Conservation (phyloP, 2,888 invertebrate species). For the Strigamia maritima region DNA sequence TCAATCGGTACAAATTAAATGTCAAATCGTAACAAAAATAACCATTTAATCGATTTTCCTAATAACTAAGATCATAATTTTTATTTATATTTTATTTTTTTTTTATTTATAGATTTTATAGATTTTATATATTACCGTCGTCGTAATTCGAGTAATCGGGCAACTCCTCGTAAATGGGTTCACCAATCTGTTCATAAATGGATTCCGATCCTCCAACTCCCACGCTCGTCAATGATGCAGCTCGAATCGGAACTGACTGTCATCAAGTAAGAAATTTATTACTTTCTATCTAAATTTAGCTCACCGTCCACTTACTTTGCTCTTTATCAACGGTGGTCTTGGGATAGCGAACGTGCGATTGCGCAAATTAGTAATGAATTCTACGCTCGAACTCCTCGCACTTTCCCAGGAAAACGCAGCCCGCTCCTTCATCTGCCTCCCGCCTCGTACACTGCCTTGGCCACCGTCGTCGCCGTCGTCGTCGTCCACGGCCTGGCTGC, state of each 20-base stretch:
- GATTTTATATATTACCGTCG: too few relatives aligned
- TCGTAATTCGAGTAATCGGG: conserved; percentile 41
- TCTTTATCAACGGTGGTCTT: conserved; percentile 36
- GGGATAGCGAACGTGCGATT: conserved; percentile 36
- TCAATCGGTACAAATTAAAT: background rate
- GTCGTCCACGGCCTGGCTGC: background rate
- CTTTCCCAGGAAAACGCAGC: background rate
- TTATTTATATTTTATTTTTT: too few relatives aligned
- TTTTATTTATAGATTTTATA: too few relatives aligned
- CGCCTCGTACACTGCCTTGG: background rate
- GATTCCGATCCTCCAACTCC: background rate
- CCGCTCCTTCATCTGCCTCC: background rate
- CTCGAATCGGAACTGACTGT: conserved; percentile 16
- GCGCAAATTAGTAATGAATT: conserved; percentile 35
- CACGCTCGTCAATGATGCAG: background rate
- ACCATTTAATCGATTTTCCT: too few relatives aligned
- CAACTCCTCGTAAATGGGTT: conserved; percentile 68
- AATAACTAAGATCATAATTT: too few relatives aligned
- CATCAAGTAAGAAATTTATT: background rate
- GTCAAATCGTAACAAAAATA: too few relatives aligned
- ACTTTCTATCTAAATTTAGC: background rate
- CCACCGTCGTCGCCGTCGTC: background rate
- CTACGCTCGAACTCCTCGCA: conserved; percentile 15
- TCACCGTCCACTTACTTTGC: background rate
- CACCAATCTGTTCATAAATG: conserved; percentile 48